Percentiles rank a stretch among this genome's conserved stretches.
These are phyloP conservation scores for Gymnoscopelus microlampas DNA, from an alignment of 2,797 vertebrate genomes.

Conservation along the genomic window DNA sequence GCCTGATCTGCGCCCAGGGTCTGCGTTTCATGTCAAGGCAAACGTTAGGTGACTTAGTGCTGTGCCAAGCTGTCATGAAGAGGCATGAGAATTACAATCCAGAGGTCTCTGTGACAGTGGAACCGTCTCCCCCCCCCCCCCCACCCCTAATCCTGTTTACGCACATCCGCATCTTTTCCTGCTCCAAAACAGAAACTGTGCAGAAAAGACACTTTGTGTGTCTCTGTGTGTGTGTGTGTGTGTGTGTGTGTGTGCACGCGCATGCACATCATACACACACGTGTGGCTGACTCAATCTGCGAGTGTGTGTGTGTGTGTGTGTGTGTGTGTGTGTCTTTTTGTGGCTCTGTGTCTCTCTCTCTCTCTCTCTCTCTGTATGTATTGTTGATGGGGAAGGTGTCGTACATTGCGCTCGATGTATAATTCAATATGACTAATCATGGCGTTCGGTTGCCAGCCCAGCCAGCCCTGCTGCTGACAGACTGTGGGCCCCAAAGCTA, in stretches of 20 bases:
- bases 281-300: constrained; percentile 22
- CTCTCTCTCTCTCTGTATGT: constrained; percentile 34
- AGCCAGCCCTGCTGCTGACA: constrained; percentile 76
- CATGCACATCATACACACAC: neutral
- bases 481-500: constrained; percentile 77
- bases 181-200: constrained; percentile 75
- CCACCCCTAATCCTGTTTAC: constrained; percentile 83
- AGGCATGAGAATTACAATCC: constrained; percentile 84
- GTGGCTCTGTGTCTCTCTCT: neutral
- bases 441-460: constrained; percentile 78
- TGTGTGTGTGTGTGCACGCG: constrained; percentile 27
- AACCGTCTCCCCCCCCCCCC: constrained; percentile 65
- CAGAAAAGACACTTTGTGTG: constrained; percentile 6
- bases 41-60: constrained; percentile 82
- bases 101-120: constrained; percentile 82
- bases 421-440: constrained; percentile 88
- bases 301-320: constrained; percentile 4
- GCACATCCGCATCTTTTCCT: constrained; percentile 78
- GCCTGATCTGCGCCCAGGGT: constrained; percentile 80
- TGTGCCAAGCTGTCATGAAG: constrained; percentile 80
- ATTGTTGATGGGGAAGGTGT: constrained; percentile 75
- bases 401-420: constrained; percentile 79
- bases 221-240: constrained; percentile 36
- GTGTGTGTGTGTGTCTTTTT: constrained; percentile 12
- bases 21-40: constrained; percentile 81